Evolutionary conservation across 2,797 vertebrate species (phyloP).

Genomic region (Esox lucius): DNA sequence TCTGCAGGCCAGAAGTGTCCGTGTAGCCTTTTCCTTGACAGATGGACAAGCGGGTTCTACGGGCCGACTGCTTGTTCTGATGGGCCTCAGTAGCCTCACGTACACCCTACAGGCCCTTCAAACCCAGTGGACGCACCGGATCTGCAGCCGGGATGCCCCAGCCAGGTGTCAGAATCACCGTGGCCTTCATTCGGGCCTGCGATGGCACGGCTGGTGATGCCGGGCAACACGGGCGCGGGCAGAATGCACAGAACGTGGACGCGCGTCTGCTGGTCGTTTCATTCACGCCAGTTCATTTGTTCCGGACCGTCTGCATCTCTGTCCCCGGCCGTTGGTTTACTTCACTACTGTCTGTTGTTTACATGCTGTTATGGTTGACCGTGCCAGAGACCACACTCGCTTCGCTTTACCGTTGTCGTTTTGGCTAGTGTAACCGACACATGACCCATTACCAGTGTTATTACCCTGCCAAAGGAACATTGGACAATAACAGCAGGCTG

Average conservation of each 20-base stretch:
- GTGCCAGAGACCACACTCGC: conserved; percentile 64
- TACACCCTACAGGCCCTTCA: not conserved
- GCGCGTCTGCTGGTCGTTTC: not conserved
- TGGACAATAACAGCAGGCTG: conserved; percentile 52
- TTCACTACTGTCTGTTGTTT: conserved; percentile 58
- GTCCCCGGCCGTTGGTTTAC: conserved; percentile 39
- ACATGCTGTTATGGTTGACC: conserved; percentile 57
- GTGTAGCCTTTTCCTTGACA: no score
- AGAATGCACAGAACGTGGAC: not conserved
- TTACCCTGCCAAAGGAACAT: conserved; percentile 36
- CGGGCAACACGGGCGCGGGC: no score
- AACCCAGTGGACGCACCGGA: not conserved
- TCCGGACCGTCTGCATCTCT: not conserved
- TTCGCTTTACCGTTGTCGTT: conserved; percentile 62
- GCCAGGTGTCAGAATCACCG: not conserved
- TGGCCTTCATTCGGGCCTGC: no score
- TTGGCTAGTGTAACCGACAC: conserved; percentile 47
- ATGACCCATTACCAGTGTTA: conserved; percentile 47
- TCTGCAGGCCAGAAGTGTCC: no score
- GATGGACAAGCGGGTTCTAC: not conserved
- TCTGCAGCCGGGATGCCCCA: not conserved
- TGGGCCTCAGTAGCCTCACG: not conserved
- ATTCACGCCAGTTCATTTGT: conserved; percentile 8
- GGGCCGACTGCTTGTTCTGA: not conserved
- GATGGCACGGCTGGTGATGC: no score